Evolutionary conservation across 2,888 invertebrate genomes (phyloP).

Genomic region (Molorchus minor): DNA sequence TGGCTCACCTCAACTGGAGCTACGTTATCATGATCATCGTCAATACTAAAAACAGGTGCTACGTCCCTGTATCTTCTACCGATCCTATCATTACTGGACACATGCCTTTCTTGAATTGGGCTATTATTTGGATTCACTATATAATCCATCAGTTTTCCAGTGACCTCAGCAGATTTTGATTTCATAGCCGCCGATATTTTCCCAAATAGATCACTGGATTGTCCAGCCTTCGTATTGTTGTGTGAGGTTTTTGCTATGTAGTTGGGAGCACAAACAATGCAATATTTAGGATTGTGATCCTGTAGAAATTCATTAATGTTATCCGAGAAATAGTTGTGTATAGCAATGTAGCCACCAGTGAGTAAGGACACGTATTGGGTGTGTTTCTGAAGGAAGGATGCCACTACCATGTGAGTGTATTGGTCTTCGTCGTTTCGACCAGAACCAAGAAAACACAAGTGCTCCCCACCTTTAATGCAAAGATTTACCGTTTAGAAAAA

Average conservation of each 20-base stretch:
- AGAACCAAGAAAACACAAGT: conserved; percentile 92
- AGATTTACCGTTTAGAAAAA: conserved; percentile 9
- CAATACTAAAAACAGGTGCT: conserved; percentile 93
- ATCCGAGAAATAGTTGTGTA: conserved; percentile 85
- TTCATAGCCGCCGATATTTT: conserved; percentile 89
- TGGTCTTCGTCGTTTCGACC: conserved; percentile 94
- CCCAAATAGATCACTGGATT: conserved; percentile 78
- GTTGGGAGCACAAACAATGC: conserved; percentile 80
- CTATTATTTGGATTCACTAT: conserved; percentile 83
- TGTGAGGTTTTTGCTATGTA: conserved; percentile 37
- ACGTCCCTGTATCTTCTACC: conserved; percentile 91
- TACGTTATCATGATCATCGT: conserved; percentile 80
- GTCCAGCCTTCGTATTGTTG: conserved; percentile 46
- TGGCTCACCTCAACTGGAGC: conserved; percentile 59
- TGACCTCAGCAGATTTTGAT: conserved; percentile 90
- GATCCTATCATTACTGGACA: conserved; percentile 83
- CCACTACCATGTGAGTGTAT: conserved; percentile 98
- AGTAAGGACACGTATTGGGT: conserved; percentile 92
- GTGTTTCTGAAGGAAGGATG: conserved; percentile 94
- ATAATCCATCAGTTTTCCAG: conserved; percentile 90
- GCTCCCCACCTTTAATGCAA: conserved; percentile 72
- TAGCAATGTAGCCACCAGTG: conserved; percentile 88
- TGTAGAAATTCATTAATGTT: conserved; percentile 83
- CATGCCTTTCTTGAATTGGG: conserved; percentile 77
- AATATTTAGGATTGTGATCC: conserved; percentile 83